Percentiles rank a stretch among this genome's conserved stretches.
Conservation (phyloP, 2,888 invertebrate species). For the Drosophila mercatorum region DNA sequence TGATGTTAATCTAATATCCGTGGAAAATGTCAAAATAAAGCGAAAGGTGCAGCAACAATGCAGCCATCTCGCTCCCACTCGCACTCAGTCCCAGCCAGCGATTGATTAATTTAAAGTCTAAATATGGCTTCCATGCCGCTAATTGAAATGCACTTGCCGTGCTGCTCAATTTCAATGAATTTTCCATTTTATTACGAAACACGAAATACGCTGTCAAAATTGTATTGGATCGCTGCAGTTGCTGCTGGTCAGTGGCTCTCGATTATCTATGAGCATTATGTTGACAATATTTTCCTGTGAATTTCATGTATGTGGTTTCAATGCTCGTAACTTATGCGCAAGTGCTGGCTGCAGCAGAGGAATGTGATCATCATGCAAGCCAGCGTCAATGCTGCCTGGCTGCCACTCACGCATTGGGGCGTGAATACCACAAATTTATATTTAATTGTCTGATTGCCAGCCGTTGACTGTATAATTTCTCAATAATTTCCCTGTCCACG, state of each 20-base stretch:
- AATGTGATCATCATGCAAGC: slow-evolving; percentile 56
- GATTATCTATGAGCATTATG: slow-evolving; percentile 76
- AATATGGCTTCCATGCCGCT: slow-evolving; percentile 57
- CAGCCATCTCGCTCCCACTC: slow-evolving; percentile 12
- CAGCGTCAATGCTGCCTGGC: slow-evolving; percentile 20
- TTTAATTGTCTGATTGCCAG: slow-evolving; percentile 73
- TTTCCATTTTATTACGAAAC: slow-evolving; percentile 80
- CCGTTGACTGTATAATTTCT: slow-evolving; percentile 69
- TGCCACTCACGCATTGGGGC: slow-evolving; percentile 62
- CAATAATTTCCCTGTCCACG: slow-evolving; percentile 68
- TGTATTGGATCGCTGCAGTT: slow-evolving; percentile 55
- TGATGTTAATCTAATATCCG: slow-evolving; percentile 83
- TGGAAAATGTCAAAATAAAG: slow-evolving; percentile 83
- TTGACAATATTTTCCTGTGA: slow-evolving; percentile 82
- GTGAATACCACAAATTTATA: slow-evolving; percentile 80
- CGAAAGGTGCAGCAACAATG: slow-evolving; percentile 39
- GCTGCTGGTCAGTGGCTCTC: slow-evolving; percentile 30
- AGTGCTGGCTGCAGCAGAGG: slow-evolving; percentile 35
- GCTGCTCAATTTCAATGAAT: slow-evolving; percentile 75
- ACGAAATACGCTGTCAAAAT: slow-evolving; percentile 78
- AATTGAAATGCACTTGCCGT: slow-evolving; percentile 81
- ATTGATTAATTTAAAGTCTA: slow-evolving; percentile 74
- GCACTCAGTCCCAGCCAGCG: not conserved
- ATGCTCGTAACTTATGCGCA: slow-evolving; percentile 26
- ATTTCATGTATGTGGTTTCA: slow-evolving; percentile 57